These are phyloP conservation scores for Helicorthomorpha holstii DNA, from an alignment of 1,140 invertebrate species.

Conservation along the genomic window DNA sequence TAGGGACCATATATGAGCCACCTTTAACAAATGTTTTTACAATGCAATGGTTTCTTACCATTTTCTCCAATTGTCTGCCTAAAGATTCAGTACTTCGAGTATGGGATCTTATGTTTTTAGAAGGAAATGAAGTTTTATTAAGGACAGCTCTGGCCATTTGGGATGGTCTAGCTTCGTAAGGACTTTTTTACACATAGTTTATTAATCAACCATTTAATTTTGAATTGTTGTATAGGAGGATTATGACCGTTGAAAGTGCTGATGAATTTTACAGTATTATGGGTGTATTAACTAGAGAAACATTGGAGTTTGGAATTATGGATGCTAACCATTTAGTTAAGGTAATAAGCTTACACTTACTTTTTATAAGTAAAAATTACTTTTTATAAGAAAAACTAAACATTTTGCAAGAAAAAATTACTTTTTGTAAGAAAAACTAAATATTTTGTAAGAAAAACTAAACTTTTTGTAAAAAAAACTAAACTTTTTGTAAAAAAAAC, in stretches of 20 bases:
- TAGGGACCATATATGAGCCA: slow-evolving; percentile 73
- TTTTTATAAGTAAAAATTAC: too few species aligned
- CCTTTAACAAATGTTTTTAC: slow-evolving; percentile 94
- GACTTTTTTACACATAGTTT: too few species aligned
- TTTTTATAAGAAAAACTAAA: too few species aligned
- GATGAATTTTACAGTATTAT: slow-evolving; percentile 96
- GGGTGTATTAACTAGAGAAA: slow-evolving; percentile 76
- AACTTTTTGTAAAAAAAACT: too few species aligned
- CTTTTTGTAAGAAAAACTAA: too few species aligned
- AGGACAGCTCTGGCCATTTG: slow-evolving; percentile 84
- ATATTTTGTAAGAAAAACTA: too few species aligned
- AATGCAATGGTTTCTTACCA: slow-evolving; percentile 97
- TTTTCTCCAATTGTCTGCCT: slow-evolving; percentile 91
- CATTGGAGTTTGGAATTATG: slow-evolving; percentile 62
- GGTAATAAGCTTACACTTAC: too few species aligned
- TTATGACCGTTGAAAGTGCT: slow-evolving; percentile 66
- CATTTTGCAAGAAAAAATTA: too few species aligned
- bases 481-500: too few species aligned
- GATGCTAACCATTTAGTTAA: slow-evolving; percentile 72
- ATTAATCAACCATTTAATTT: too few species aligned
- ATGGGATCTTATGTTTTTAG: slow-evolving; percentile 90
- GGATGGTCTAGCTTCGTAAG: slow-evolving; percentile 74
- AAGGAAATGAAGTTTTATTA: slow-evolving; percentile 83
- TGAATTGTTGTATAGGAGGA: slow-evolving; percentile 58
- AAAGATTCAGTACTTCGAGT: slow-evolving; percentile 72